These are phyloP conservation scores for Neolamprologus sp. DNA, from an alignment of 2,113 vertebrate genomes.

Conservation along the genomic window DNA sequence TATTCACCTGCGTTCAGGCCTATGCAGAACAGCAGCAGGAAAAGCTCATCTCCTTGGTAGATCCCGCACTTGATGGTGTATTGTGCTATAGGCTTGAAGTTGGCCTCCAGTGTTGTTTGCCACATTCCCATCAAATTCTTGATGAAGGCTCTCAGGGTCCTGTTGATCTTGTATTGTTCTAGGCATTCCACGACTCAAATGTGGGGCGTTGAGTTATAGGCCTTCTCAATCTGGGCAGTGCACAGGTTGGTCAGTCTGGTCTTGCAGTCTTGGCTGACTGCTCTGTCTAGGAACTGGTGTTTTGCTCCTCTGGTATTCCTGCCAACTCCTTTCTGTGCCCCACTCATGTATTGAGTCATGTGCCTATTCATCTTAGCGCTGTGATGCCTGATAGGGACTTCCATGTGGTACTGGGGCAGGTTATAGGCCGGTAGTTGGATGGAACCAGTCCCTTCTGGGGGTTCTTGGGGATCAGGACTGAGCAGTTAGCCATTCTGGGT, in stretches of 20 bases:
- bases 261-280: neutral
- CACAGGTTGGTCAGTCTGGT: neutral
- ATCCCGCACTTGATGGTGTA: neutral
- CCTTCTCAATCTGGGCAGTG: neutral
- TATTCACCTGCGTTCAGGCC: neutral
- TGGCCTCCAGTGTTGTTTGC: neutral
- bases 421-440: neutral
- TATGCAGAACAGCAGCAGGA: neutral
- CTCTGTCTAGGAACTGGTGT: neutral
- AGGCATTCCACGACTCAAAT: neutral
- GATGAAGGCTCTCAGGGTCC: neutral
- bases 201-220: neutral
- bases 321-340: neutral
- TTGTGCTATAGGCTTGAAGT: neutral
- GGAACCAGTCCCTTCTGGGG: neutral
- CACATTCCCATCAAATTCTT: neutral
- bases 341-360: rapidly evolving
- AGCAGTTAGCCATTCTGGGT: neutral
- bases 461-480: neutral
- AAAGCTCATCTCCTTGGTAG: neutral
- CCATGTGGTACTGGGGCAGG: neutral
- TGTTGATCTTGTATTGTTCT: neutral
- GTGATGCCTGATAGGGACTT: neutral
- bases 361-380: neutral
- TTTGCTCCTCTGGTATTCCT: neutral